Percentiles rank a stretch among this genome's conserved stretches.
These are phyloP conservation scores for Galerucella nymphaeae DNA, from an alignment of 2,888 invertebrate genomes.

Conservation along the genomic window DNA sequence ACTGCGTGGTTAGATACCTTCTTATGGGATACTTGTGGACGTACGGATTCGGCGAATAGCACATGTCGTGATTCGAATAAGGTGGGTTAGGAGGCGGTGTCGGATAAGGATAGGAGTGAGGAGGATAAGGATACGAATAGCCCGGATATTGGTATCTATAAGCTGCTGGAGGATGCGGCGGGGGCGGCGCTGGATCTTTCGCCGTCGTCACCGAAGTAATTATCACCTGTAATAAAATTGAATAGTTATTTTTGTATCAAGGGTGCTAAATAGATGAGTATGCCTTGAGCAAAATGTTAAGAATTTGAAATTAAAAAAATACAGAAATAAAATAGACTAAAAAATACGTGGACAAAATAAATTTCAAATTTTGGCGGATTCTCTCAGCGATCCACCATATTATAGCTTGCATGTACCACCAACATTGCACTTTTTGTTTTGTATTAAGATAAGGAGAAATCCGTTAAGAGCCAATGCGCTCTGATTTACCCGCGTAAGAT, in stretches of 20 bases:
- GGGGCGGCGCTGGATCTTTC: slow-evolving; percentile 58
- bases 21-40: slow-evolving; percentile 59
- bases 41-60: slow-evolving; percentile 65
- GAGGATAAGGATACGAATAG: slow-evolving; percentile 60
- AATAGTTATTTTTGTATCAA: neutral
- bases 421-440: no score
- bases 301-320: no score
- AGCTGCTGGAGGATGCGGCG: slow-evolving; percentile 67
- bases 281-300: no score
- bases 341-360: no score
- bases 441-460: no score
- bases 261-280: no score
- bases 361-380: no score
- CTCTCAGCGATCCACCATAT: no score
- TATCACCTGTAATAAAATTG: slow-evolving; percentile 58
- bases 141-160: slow-evolving; percentile 62
- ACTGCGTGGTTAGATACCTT: slow-evolving; percentile 63
- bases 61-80: slow-evolving; percentile 65
- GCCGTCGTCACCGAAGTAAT: slow-evolving; percentile 63
- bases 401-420: no score
- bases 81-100: slow-evolving; percentile 62
- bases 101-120: slow-evolving; percentile 67
- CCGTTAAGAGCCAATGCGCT: no score
- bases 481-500: no score
- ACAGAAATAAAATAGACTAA: no score